Evolutionary conservation across 2,888 invertebrate genomes (phyloP).

Genomic region (Adelphocoris suturalis): DNA sequence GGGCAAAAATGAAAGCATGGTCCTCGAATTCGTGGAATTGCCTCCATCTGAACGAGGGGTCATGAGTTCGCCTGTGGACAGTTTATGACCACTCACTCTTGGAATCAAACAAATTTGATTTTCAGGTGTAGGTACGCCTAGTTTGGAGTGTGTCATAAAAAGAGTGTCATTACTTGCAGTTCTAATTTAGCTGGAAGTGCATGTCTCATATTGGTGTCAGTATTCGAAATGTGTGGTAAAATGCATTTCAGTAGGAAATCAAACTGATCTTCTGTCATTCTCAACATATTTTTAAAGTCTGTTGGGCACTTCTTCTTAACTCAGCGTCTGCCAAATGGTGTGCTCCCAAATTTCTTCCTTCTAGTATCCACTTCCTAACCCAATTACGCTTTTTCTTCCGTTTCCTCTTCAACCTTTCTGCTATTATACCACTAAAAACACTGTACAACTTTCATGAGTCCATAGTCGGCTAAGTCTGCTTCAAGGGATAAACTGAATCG

Average conservation of each 20-base stretch:
- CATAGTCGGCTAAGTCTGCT: no score
- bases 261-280: slow-evolving; percentile 59
- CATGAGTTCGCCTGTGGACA: slow-evolving; percentile 52
- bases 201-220: slow-evolving; percentile 23
- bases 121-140: slow-evolving; percentile 45
- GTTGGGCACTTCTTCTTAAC: background rate
- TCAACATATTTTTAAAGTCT: slow-evolving; percentile 48
- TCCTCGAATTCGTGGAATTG: slow-evolving; percentile 17
- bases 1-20: slow-evolving; percentile 50
- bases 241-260: slow-evolving; percentile 40
- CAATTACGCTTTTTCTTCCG: slow-evolving; percentile 50
- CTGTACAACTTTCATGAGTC: no score
- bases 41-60: slow-evolving; percentile 40
- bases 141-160: background rate
- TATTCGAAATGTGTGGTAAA: slow-evolving; percentile 33
- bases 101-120: slow-evolving; percentile 62
- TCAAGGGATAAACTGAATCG: no score
- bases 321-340: slow-evolving; percentile 50
- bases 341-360: slow-evolving; percentile 53
- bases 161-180: background rate
- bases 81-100: slow-evolving; percentile 45
- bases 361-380: slow-evolving; percentile 22
- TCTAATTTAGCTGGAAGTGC: slow-evolving; percentile 8
- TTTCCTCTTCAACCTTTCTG: slow-evolving; percentile 31
- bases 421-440: no score